Base-by-base conservation (phyloP, 2,888 invertebrate species). In the Idaea biselata region DNA sequence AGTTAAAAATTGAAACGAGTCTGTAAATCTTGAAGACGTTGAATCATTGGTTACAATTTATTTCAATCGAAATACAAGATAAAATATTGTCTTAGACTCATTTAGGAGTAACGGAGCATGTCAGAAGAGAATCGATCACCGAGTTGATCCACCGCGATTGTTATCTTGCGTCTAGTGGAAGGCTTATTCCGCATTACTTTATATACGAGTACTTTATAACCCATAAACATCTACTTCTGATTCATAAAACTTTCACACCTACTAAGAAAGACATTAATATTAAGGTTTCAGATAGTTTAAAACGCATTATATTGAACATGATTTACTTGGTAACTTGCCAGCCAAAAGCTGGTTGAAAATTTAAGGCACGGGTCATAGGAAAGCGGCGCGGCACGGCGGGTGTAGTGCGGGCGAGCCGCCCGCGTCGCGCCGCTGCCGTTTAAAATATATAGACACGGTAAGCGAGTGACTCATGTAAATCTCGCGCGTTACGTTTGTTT, bases 1-100 rank as follows among this genome's bases (percentile, higher is more conserved):
- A 44, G 14, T 44, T 44, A 44, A 44, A 80, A 77, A 77, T 78
- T 74, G 76, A 76, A 82, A 77, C 70, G 78, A 82, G 84, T 86
- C 82, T 84, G 78, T 72, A 81, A 86, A 84, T 86, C 82, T 82
- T 81, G 78, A 81, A 79, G 81, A 81, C 78, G 74, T 73, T 68
- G 74, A 77, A 85, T 86, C 86, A 88, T 90, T 81, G 84, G 87
- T 89, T 86, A 89, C 88, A 88, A 89, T 88, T 89, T 88, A 88
- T 88, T 86, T 80, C 73, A 82, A 85, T 86, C 85, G 82, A 82
- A 84, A 80, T 77, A 81, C 85, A 88, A 84, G 87, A 86, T 86
- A 87, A 89, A 87, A 86, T 79, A 88, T 87, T 83, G 85, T 87
- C 82, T 83, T 77, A 79, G 74, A 81, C 80, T 87, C 84, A 87